These are phyloP conservation scores for Goniozus legneri DNA, from an alignment of 1,140 invertebrate genomes.

Conservation along the genomic window DNA sequence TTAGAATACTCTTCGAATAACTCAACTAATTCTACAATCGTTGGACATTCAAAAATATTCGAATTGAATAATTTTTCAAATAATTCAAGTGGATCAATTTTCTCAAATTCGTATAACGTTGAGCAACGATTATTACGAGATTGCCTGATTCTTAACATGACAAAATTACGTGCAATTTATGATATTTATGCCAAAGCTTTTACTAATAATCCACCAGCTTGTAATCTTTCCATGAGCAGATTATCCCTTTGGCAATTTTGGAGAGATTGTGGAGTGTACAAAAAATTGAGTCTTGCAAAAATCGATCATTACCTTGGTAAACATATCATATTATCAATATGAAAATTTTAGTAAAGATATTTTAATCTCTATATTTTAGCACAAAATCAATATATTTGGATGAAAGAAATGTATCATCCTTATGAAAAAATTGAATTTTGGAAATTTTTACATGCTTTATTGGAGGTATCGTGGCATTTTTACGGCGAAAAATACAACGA, in stretches of 20 bases:
- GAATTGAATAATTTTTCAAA: no score
- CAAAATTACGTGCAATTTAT: conserved; percentile 51
- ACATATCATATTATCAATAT: background rate
- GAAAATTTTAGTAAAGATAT: background rate
- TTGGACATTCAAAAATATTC: no score
- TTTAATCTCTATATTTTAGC: conserved; percentile 10
- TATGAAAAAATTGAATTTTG: conserved; percentile 61
- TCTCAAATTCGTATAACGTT: conserved; percentile 36
- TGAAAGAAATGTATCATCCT: conserved; percentile 51
- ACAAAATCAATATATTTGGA: conserved; percentile 27
- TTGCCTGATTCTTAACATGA: conserved; percentile 48
- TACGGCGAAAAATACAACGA: conserved; percentile 45
- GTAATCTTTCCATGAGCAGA: conserved; percentile 50
- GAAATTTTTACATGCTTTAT: conserved; percentile 58
- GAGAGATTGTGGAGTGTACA: conserved; percentile 48
- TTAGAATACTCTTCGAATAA: no score
- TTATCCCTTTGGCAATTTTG: conserved; percentile 61
- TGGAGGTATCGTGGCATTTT: conserved; percentile 52
- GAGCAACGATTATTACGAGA: conserved; percentile 45
- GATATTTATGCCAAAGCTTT: conserved; percentile 52
- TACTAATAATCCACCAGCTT: conserved; percentile 25
- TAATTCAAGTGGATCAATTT: background rate
- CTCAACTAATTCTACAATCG: no score
- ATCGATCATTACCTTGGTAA: conserved; percentile 44
- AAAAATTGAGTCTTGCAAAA: conserved; percentile 50